Base-by-base conservation (phyloP, 2,888 invertebrate species). In the Drosophila vallismaia region DNA sequence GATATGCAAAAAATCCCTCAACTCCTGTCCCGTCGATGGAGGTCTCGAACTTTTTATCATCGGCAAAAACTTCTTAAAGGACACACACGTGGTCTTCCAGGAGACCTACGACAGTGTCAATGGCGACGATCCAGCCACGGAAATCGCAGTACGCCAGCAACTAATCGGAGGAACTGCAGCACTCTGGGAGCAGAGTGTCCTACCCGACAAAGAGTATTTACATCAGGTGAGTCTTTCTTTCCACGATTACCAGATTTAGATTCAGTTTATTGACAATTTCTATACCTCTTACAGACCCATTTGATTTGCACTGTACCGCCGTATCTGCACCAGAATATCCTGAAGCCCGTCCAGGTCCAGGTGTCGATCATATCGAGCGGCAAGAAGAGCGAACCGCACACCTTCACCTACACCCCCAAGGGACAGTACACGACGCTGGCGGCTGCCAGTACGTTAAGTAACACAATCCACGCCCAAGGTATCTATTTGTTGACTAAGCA, bases 61-160 rank as follows among this genome's bases (percentile, higher is more conserved):
- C 69, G 97, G 97, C 36, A 97, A 97, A 92, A 97, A 97, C 92
- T 97, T 97, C 91, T 93, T 97, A 48, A 97, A 97, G 92, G 97
- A 97, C 92, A 97, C 97, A 5, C 94, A 95, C 76, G 95, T 97
- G 10, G 94, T 96, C 74, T 97, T 97, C 92, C 90, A 91, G 77
- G 91, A 90, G 73, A 87, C 89, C 8, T 88, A 87, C 55, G 92
- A 91, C 36, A 86, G 77, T 51, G 82, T 80, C 12, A 88, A 86
- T 62, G 72, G 63, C 49, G 82, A 79, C 12, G 82, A 82, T 60
- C 73, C 81, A 40, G 74, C 83, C 28, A 72, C 77, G 3, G 91
- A 90, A 50, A 80, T 91, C 8, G 74, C 80, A 1, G 81, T 86
- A 28, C 81, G 86, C 2, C 92, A 89, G 82, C 85, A 92, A 89